Percentiles rank a stretch among this genome's conserved stretches.
phyloP scores from a whole-genome alignment of 2,888 invertebrate species.

The Cabera pusaria region DNA sequence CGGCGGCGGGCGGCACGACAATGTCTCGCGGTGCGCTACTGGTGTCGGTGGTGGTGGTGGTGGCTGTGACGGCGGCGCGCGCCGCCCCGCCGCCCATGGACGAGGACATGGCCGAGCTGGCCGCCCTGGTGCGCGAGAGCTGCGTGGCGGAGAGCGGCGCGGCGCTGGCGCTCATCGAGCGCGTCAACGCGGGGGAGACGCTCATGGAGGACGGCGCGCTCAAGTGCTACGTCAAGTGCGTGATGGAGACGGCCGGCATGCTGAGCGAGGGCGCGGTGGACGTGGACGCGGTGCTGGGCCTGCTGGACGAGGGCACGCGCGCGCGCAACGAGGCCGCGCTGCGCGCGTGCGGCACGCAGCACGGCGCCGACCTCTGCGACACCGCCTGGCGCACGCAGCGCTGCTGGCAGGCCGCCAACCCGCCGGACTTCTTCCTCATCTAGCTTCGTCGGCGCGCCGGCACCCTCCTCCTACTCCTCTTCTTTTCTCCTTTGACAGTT shows the following conservation, averaged over 20 bases:
- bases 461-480: no score
- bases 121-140: constrained; percentile 61
- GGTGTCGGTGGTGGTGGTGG: constrained; percentile 24
- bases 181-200: constrained; percentile 59
- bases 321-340: constrained; percentile 45
- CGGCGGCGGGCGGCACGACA: no score
- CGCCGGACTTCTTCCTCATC: constrained; percentile 60
- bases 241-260: constrained; percentile 76
- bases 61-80: constrained; percentile 25
- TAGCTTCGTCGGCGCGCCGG: constrained; percentile 36
- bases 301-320: constrained; percentile 58
- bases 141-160: constrained; percentile 64
- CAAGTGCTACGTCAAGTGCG: constrained; percentile 73
- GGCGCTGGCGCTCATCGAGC: constrained; percentile 51
- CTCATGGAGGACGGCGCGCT: constrained; percentile 56
- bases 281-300: constrained; percentile 62
- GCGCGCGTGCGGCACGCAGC: constrained; percentile 57
- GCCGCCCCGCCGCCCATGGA: constrained; percentile 41
- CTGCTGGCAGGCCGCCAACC: constrained; percentile 69
- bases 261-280: constrained; percentile 62
- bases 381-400: constrained; percentile 66
- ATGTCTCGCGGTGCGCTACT: no score
- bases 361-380: constrained; percentile 68
- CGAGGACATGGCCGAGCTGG: constrained; percentile 69
- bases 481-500: no score